Conservation (phyloP, 2,797 vertebrate species). For the Pyrocephalus nanus region DNA sequence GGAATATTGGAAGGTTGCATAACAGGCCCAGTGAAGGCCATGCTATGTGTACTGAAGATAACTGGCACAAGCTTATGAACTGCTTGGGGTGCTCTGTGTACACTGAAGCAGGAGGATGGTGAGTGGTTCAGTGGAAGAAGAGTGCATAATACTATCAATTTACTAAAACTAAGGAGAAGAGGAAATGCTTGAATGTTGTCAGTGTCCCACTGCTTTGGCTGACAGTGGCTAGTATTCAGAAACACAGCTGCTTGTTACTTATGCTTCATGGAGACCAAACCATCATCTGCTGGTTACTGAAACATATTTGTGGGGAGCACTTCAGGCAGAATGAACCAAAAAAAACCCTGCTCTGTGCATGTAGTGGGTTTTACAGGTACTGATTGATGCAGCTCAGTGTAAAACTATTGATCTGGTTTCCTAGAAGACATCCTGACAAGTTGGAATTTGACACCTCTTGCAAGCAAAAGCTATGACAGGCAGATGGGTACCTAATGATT, state of each 20-base stretch:
- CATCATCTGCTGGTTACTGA: background rate
- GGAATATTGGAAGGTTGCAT: background rate
- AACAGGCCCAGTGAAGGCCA: background rate
- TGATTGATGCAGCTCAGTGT: background rate
- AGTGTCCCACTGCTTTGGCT: background rate
- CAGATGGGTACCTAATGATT: background rate
- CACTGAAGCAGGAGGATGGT: background rate
- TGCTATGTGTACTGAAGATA: background rate
- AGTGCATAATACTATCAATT: background rate
- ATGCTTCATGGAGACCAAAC: background rate
- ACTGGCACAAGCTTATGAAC: background rate
- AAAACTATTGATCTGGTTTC: background rate
- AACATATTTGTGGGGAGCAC: background rate
- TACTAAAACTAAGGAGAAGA: background rate
- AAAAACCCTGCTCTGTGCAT: rapidly evolving
- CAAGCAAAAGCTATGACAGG: background rate
- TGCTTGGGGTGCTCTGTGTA: background rate
- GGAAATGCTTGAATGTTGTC: background rate
- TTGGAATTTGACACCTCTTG: background rate
- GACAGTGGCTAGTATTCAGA: background rate
- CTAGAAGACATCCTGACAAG: background rate
- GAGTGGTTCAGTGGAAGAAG: background rate
- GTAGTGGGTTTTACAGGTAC: background rate
- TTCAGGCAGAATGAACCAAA: background rate
- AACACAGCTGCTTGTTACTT: background rate